Percentiles rank a stretch among this genome's conserved stretches.
These are phyloP conservation scores for Thecocarcelia acutangulata DNA, from an alignment of 2,888 invertebrate species.

Conservation along the genomic window DNA sequence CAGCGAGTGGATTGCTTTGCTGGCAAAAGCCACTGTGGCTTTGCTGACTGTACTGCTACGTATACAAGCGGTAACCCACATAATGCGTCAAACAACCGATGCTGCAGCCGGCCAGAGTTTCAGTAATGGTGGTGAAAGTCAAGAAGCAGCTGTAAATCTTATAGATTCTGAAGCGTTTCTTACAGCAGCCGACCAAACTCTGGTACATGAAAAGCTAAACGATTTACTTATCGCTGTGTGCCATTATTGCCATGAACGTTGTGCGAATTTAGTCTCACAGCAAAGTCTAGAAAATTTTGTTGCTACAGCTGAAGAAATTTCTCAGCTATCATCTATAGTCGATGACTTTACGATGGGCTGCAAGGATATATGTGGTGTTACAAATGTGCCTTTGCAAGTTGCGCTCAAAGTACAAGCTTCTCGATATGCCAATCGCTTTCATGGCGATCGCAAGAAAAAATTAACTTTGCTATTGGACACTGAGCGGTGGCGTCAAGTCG, in stretches of 20 bases:
- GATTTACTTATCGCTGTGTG: conserved; percentile 91
- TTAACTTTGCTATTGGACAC: conserved; percentile 91
- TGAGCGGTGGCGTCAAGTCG: conserved; percentile 96
- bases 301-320: conserved; percentile 89
- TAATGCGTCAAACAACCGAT: conserved; percentile 89
- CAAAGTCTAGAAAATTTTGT: conserved; percentile 87
- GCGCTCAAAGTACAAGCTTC: conserved; percentile 94
- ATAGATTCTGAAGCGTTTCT: conserved; percentile 87
- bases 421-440: conserved; percentile 95
- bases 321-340: conserved; percentile 88
- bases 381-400: conserved; percentile 89
- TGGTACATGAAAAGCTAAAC: conserved; percentile 87
- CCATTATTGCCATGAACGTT: conserved; percentile 95
- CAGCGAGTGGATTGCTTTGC: conserved; percentile 86
- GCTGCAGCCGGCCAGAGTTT: conserved; percentile 84
- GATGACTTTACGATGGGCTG: conserved; percentile 90
- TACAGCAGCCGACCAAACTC: conserved; percentile 85
- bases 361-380: conserved; percentile 87
- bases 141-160: conserved; percentile 81
- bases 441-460: conserved; percentile 92
- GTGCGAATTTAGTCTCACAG: conserved; percentile 92
- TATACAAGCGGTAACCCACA: conserved; percentile 88
- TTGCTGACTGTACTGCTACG: conserved; percentile 87
- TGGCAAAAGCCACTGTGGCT: conserved; percentile 86
- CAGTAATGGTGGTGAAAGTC: conserved; percentile 73